phyloP scores from a whole-genome alignment of 2,888 invertebrate species.

The Ametastegia equiseti region DNA sequence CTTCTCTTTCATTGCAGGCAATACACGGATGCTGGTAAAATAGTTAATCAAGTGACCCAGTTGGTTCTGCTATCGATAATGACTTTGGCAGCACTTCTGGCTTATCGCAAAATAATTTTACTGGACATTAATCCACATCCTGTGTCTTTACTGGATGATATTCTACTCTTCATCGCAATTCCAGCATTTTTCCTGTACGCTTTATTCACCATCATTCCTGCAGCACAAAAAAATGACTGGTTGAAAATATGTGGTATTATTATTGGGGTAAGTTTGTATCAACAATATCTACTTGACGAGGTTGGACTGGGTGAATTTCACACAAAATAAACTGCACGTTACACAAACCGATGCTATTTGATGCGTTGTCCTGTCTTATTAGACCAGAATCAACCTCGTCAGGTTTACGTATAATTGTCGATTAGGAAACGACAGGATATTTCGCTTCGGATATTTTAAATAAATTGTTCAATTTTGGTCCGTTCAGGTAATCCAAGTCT shows the following conservation, averaged over 20 bases:
- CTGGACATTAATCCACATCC: slow-evolving; percentile 83
- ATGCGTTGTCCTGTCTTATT: too few species aligned
- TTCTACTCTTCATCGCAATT: slow-evolving; percentile 84
- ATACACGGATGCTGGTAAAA: slow-evolving; percentile 76
- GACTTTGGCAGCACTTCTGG: slow-evolving; percentile 79
- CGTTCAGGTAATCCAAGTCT: slow-evolving; percentile 83
- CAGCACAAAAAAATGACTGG: slow-evolving; percentile 77
- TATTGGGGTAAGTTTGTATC: slow-evolving; percentile 77
- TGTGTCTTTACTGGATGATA: slow-evolving; percentile 83
- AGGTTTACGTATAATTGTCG: neutral
- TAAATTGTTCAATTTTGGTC: slow-evolving; percentile 36
- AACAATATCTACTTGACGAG: neutral
- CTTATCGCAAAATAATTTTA: slow-evolving; percentile 82
- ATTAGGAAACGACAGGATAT: neutral
- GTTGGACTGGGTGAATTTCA: neutral
- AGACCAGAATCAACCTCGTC: too few species aligned
- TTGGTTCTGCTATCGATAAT: slow-evolving; percentile 79
- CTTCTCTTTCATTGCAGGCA: slow-evolving; percentile 73
- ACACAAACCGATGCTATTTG: too few species aligned
- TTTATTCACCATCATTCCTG: slow-evolving; percentile 83
- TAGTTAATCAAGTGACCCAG: slow-evolving; percentile 78
- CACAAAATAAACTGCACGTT: too few species aligned
- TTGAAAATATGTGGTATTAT: slow-evolving; percentile 78
- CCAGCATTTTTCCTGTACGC: slow-evolving; percentile 86
- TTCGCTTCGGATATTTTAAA: neutral